Base-by-base conservation (phyloP, 2,113 vertebrate genomes). In the Nanorana parkeri region DNA sequence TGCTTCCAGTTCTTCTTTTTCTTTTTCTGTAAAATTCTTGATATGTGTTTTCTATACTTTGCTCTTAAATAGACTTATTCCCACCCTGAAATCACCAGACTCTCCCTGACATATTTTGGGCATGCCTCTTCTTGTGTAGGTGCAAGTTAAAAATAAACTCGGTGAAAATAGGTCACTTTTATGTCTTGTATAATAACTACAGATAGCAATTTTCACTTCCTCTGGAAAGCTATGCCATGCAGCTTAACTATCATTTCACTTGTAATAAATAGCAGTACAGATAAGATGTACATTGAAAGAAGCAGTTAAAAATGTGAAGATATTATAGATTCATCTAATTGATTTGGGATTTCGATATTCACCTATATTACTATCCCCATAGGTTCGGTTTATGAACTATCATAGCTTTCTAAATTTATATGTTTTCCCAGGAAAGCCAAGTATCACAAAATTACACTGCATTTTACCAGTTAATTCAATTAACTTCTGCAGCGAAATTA, bases 391-490 rank as follows among this genome's bases (percentile, higher is more conserved):
- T 28, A 71, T 54, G 68, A 28, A 23, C 17, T 58, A 60, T 79
- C 78, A 63, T 20, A 47, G 17, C 11, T 47, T 47, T 47, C 10
- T 68, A 29, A 68, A 68, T 68, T 58, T 28, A 79, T 68, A 58
- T 68, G 28, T 68, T 68, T 68, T 67, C 52, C 23, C 47, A 23
- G 52, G 47, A 60, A 68, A 71, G 67, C 54, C 32, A 47, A 80
- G 55, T 69, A 80, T 71, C 23, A 71, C 67, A 71, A 80, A 67
- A 71, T 64, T 41, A 29, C 36, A 71, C 78, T 64, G 78, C 78
- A 63, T 72, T 72, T 80, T 61, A 80, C 56, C 55, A 80, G 68
- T 64, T 73, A 81, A 81, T 81, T 81, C 58, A 81, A 81, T 81
- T 81, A 73, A 65, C 60, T 72, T 80, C 68, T 81, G 68, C 68